These are phyloP conservation scores for Platycheirus albimanus DNA, from an alignment of 2,888 invertebrate species.

Conservation along the genomic window DNA sequence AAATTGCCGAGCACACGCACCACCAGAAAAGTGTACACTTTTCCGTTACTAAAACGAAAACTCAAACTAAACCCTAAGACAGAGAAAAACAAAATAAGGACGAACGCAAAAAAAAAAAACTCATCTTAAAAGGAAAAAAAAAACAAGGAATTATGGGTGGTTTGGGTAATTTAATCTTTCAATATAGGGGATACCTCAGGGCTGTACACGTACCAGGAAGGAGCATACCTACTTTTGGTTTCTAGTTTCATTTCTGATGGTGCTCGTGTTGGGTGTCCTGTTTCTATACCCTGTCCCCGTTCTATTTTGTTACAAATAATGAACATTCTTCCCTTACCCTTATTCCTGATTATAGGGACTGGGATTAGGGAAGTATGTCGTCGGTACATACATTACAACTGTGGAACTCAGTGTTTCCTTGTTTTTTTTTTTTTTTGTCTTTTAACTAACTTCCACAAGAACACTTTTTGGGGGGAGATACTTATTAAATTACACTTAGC, in stretches of 20 bases:
- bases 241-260: conserved; percentile 25
- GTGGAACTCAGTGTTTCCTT: too few relatives aligned
- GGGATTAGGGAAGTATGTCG: neutral
- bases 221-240: conserved; percentile 23
- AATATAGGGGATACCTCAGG: conserved; percentile 9
- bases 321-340: conserved; percentile 12
- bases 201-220: neutral
- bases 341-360: neutral
- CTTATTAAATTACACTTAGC: conserved; percentile 53
- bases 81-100: neutral
- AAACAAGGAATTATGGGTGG: conserved; percentile 20
- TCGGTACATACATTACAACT: neutral
- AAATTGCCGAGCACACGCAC: conserved; percentile 49
- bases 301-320: conserved; percentile 21
- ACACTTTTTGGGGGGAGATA: neutral
- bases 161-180: conserved; percentile 35
- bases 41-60: conserved; percentile 5
- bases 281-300: too few relatives aligned
- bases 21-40: neutral
- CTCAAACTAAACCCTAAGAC: conserved; percentile 3
- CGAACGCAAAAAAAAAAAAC: conserved; percentile 3
- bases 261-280: conserved; percentile 13
- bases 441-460: neutral
- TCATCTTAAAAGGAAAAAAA: neutral
- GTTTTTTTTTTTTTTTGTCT: too few relatives aligned